Evolutionary conservation across 1,140 invertebrate genomes (phyloP), one percentile per base, ranked within the genome.

Genomic region (Nomia melanderi): DNA sequence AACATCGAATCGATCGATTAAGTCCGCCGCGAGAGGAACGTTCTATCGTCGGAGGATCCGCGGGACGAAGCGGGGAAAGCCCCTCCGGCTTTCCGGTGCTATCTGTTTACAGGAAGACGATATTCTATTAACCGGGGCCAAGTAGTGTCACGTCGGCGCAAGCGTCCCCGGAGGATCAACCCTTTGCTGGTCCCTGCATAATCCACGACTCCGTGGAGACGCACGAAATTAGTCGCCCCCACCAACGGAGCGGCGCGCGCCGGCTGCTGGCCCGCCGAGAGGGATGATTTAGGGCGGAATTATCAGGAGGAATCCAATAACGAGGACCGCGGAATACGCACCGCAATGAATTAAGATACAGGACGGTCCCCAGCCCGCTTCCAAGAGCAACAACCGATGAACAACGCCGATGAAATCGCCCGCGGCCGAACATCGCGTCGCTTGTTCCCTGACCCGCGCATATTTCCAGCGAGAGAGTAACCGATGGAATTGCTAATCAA

Each of bases 191-290:
- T 71, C 65, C 84, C 77, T 88, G 90, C 87, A 90, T 92, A 92
- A 92, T 92, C 89, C 91, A 92, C 89, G 91, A 92, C 85, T 83
- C 91, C 91, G 85, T 81, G 72, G 91, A 92, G 91, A 92, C 91
- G 86, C 70, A 84, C 83, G 84, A 91, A 92, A 92, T 92, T 92
- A 89, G 88, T 90, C 84, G 79, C 82, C 86, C 75, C 85, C 81
- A 62, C 88, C 66, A 82, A 83, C 78, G 67, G 74, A 72, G 78
- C 50, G 60, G 27, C 59, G 33, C 33, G 33, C 33, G 33, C 33
- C 33, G 33, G 33, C n/a, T n/a, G n/a, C n/a, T n/a, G n/a, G 14
- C 20, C 6, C 5, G 20, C 47, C 47, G 65, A 77, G 74, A 72
- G 33, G 29, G 77, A 92, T 92, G 90, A 92, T 92, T 92, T 91